These are phyloP conservation scores for Dilophus febrilis DNA, from an alignment of 2,888 invertebrate genomes.

Conservation along the genomic window DNA sequence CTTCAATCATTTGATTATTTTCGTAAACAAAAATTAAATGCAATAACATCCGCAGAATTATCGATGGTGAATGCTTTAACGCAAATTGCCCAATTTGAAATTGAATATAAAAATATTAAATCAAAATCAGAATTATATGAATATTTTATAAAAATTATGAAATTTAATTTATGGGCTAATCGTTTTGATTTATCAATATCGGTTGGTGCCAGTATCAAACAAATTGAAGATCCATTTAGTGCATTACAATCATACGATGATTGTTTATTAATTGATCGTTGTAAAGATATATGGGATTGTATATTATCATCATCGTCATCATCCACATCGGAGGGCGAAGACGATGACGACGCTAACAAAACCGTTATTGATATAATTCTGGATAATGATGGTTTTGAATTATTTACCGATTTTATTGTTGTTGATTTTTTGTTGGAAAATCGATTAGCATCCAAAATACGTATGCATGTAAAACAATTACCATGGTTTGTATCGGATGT, in stretches of 20 bases:
- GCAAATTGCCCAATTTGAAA: conserved; percentile 1
- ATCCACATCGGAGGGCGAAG: not conserved
- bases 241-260: conserved; percentile 36
- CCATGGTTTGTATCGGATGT: conserved; percentile 97
- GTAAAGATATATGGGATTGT: conserved; percentile 36
- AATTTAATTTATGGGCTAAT: conserved; percentile 86
- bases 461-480: conserved; percentile 70
- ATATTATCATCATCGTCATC: conserved; percentile 9
- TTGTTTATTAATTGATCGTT: conserved; percentile 45
- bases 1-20: conserved; percentile 63
- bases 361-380: conserved; percentile 51
- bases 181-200: conserved; percentile 83
- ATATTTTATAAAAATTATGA: conserved; percentile 14
- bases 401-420: conserved; percentile 76
- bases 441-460: conserved; percentile 44
- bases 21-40: conserved; percentile 48
- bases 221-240: conserved; percentile 36
- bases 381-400: conserved; percentile 89
- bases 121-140: not conserved
- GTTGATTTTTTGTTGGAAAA: conserved; percentile 58
- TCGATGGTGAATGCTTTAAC: conserved; percentile 14
- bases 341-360: conserved; percentile 12
- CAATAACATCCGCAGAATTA: conserved; percentile 23
- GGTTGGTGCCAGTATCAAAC: conserved; percentile 44
- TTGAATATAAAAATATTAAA: not conserved